Evolutionary conservation across 2,113 vertebrate genomes (phyloP), one percentile per base, ranked within the genome.

Genomic region (Aphyosemion australe): DNA sequence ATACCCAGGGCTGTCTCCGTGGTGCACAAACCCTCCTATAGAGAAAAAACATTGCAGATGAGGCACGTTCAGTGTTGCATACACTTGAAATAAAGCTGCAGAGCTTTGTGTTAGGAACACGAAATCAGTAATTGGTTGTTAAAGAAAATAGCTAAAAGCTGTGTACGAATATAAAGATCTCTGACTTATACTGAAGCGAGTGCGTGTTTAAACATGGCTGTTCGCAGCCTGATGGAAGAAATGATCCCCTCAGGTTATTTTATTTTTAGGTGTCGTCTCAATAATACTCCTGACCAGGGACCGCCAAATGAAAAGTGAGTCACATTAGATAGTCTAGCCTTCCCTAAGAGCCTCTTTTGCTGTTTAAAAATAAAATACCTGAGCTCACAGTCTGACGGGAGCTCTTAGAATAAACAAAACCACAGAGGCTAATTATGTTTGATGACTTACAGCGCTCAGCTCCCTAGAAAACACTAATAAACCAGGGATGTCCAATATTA

Each of bases 1-100:
- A 99, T 94, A 0, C 97, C 96, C 5, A 99, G 93, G 1, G 96
- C 96, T 0, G 94, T 95, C 90, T 99, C 97, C 2, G 96, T 97
- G 62, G 95, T 98, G 65, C 97, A 95, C 4, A 99, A 88, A 47
- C 93, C 93, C 77, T 96, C 96, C 97, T 99, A 88, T 6, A 26
- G 51, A 69, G 48, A 78, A 15, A 76, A 66, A 39, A 21, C 5
- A 31, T 26, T 16, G 64, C 15, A 5, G 26, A 26, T 51, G 14
- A 61, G 26, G 16, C 18, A 20, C 31, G 26, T 45, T n/a, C 10
- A 43, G 18, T 32, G 16, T 68, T 41, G 12, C 9, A 7, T 13
- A 0, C 42, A 9, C 12, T 18, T 59, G 10, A 10, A 48, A 34
- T 20, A 12, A 46, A 10, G 37, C n/a, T 21, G 9, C 6, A 18